These are phyloP conservation scores for Paramisgurnus dabryanus DNA, from an alignment of 2,113 vertebrate species.

Conservation along the genomic window DNA sequence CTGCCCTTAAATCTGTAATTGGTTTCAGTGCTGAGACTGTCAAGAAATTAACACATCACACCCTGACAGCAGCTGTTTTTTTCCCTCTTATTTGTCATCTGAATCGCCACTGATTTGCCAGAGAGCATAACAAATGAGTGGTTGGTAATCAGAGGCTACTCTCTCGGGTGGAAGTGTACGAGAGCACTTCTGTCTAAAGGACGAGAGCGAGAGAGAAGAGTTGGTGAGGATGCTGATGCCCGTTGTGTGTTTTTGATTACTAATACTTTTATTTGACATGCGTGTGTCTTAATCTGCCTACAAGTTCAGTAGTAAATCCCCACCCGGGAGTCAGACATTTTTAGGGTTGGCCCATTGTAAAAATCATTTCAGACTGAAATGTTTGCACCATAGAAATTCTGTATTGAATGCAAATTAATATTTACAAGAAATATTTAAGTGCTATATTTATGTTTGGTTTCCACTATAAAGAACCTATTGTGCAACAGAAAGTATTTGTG, in stretches of 20 bases:
- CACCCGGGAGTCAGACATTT: too few species aligned
- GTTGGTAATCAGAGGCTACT: conserved; percentile 91
- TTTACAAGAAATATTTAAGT: too few species aligned
- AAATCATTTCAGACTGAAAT: too few species aligned
- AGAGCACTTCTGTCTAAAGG: conserved; percentile 45
- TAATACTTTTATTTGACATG: conserved; percentile 27
- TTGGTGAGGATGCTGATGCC: conserved; percentile 15
- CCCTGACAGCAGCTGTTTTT: conserved; percentile 98
- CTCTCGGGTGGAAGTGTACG: conserved; percentile 70
- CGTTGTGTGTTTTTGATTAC: conserved; percentile 9
- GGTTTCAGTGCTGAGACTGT: conserved; percentile 97
- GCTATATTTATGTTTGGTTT: too few species aligned
- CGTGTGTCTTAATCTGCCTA: not conserved
- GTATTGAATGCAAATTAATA: too few species aligned
- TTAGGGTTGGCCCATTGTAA: too few species aligned
- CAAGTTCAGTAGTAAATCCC: too few species aligned
- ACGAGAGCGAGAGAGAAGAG: conserved; percentile 20
- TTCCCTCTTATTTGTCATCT: conserved; percentile 88
- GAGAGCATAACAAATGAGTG: conserved; percentile 97
- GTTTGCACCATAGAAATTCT: too few species aligned
- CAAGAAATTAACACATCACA: conserved; percentile 99
- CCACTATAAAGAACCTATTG: too few species aligned
- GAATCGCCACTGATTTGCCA: conserved; percentile 94
- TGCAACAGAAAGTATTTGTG: too few species aligned
- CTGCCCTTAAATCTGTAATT: conserved; percentile 99